These are phyloP conservation scores for Fregata magnificens DNA, from an alignment of 2,113 vertebrate genomes.

Conservation along the genomic window DNA sequence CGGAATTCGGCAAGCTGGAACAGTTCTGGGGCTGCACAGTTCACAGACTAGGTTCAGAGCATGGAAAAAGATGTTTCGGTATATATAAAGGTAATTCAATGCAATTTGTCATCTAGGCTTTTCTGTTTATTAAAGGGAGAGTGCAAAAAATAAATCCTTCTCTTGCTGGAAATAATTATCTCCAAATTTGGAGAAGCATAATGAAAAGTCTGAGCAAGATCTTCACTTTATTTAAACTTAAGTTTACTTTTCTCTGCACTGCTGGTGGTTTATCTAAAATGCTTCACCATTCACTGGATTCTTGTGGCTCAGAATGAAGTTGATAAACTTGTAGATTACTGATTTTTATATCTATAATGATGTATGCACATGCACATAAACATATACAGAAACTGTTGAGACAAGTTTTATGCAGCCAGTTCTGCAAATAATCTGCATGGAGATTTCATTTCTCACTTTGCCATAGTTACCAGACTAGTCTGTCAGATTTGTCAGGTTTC, in stretches of 20 bases:
- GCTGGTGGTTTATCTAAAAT: neutral
- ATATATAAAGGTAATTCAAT: neutral
- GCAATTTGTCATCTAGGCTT: neutral
- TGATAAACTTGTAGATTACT: neutral
- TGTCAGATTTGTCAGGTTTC: neutral
- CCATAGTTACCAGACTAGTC: neutral
- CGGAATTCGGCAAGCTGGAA: neutral
- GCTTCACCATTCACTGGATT: neutral
- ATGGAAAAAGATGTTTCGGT: neutral
- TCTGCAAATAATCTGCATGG: neutral
- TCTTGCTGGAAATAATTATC: neutral
- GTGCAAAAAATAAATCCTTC: neutral
- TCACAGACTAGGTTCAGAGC: neutral
- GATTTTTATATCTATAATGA: neutral
- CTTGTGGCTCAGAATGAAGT: neutral
- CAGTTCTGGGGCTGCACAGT: neutral
- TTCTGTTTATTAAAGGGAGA: neutral
- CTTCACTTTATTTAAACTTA: neutral
- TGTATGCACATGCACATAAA: neutral
- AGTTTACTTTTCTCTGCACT: neutral
- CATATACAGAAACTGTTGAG: neutral
- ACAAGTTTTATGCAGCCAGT: neutral
- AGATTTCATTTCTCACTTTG: neutral
- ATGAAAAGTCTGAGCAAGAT: neutral
- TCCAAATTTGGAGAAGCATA: neutral